These are phyloP conservation scores for Dinocampus coccinellae DNA, from an alignment of 2,888 invertebrate genomes.

Conservation along the genomic window DNA sequence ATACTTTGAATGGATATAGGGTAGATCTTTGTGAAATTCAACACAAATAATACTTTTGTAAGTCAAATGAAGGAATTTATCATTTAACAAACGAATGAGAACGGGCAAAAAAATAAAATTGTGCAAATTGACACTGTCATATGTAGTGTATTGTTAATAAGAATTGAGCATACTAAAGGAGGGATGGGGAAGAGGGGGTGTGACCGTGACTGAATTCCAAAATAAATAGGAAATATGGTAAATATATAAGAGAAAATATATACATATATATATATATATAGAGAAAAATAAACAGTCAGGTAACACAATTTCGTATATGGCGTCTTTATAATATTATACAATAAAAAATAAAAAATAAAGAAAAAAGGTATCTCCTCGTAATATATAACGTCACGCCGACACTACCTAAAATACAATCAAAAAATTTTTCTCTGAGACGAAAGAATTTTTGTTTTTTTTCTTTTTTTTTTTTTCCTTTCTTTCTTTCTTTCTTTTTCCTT, in stretches of 20 bases:
- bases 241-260: not conserved
- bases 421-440: not conserved
- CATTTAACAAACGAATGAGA: not conserved
- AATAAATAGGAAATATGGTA: not conserved
- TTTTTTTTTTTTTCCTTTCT: too few species aligned
- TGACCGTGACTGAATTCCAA: not conserved
- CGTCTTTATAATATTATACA: not conserved
- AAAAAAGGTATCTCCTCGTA: not conserved
- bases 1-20: not conserved
- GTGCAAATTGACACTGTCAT: not conserved
- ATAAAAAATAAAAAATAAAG: not conserved
- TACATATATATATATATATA: too few species aligned
- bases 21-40: not conserved
- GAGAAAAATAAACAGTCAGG: not conserved
- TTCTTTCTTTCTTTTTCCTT: not conserved
- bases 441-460: not conserved
- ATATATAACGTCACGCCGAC: not conserved
- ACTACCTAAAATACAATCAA: constrained; percentile 1
- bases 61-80: constrained; percentile 3
- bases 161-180: not conserved
- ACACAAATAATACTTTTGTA: not conserved
- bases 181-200: too few species aligned
- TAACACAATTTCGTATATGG: not conserved
- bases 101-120: too few species aligned
- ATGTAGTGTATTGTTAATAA: not conserved